These are phyloP conservation scores for Microcebus jonahi DNA, from an alignment of 2,113 vertebrate genomes.

Conservation along the genomic window DNA sequence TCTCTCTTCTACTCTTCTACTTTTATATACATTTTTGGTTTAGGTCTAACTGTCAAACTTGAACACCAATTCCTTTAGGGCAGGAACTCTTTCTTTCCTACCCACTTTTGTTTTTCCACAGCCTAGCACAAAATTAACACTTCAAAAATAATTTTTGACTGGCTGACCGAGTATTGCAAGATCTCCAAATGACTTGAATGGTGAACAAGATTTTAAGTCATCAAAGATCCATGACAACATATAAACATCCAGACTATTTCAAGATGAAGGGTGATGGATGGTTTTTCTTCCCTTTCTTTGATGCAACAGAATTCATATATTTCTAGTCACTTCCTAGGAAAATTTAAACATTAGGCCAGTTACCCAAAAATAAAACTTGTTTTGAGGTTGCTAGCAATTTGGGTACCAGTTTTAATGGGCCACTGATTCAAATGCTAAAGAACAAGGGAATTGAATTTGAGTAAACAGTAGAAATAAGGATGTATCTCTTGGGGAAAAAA, in stretches of 20 bases:
- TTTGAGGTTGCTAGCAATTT: neutral
- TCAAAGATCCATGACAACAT: neutral
- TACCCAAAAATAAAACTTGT: neutral
- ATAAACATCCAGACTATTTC: neutral
- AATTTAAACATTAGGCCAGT: neutral
- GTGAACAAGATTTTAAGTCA: neutral
- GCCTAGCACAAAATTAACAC: neutral
- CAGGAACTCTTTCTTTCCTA: neutral
- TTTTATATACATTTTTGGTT: neutral
- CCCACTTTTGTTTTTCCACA: neutral
- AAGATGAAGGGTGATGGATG: neutral
- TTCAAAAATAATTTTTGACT: neutral
- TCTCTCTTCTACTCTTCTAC: neutral
- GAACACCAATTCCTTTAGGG: neutral
- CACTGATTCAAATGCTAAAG: constrained; percentile 10
- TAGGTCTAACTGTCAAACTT: neutral
- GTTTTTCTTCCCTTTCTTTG: neutral
- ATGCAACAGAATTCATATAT: neutral
- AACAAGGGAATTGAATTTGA: neutral
- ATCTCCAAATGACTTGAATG: neutral
- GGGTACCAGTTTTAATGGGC: neutral
- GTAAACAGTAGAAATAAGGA: constrained; percentile 9
- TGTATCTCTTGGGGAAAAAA: neutral
- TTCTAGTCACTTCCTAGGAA: too few relatives aligned
- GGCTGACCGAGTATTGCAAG: neutral